Evolutionary conservation across 2,888 invertebrate species (phyloP).

Genomic region (Brenthis daphne): DNA sequence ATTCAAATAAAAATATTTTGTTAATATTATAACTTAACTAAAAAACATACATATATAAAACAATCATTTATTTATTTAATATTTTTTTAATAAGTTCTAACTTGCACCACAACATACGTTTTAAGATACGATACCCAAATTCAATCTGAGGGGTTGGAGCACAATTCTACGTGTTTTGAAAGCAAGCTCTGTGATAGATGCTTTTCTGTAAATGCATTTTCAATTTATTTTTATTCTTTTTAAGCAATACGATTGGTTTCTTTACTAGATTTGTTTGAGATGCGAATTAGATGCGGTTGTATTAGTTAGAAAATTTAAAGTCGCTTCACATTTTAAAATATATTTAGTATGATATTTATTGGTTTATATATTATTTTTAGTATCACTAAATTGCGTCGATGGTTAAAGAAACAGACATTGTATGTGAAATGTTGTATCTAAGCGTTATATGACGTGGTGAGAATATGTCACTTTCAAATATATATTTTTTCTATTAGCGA

Average conservation of each 20-base stretch:
- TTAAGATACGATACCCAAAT: conserved; percentile 15
- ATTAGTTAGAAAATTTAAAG: neutral
- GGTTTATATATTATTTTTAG: too few relatives aligned
- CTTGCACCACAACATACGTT: conserved; percentile 1
- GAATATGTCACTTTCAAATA: too few relatives aligned
- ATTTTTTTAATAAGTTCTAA: neutral
- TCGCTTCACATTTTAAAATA: too few relatives aligned
- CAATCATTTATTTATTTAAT: neutral
- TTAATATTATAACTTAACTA: too few relatives aligned
- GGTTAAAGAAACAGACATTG: too few relatives aligned
- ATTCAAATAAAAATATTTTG: too few relatives aligned
- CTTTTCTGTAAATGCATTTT: conserved; percentile 11
- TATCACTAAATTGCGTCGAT: too few relatives aligned
- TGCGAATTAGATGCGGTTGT: neutral
- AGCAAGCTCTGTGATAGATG: conserved; percentile 20
- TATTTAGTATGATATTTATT: too few relatives aligned
- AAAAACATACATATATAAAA: too few relatives aligned
- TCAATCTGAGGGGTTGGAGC: conserved; percentile 6
- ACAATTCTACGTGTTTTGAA: conserved; percentile 21
- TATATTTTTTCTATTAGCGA: too few relatives aligned
- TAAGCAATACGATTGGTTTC: conserved; percentile 16
- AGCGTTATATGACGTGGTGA: too few relatives aligned
- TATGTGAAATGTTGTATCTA: too few relatives aligned
- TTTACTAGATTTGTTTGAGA: conserved; percentile 6
- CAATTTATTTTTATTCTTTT: conserved; percentile 19